These are phyloP conservation scores for Mechanitis messenoides DNA, from an alignment of 2,888 invertebrate genomes.

Conservation along the genomic window DNA sequence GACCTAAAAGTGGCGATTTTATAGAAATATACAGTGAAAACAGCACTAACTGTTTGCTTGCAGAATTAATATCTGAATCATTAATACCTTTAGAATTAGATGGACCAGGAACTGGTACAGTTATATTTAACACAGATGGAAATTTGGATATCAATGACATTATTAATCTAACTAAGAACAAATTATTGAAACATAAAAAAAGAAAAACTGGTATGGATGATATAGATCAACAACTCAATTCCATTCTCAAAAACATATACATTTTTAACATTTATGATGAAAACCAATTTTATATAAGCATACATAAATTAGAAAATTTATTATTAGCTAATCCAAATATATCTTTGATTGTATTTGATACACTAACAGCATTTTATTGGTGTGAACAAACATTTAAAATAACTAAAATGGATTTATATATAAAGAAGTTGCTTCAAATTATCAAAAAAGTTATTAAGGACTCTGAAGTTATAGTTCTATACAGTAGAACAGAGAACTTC, in stretches of 20 bases:
- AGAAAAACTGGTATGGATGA: constrained; percentile 12
- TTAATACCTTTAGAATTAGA: constrained; percentile 43
- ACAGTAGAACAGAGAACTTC: constrained; percentile 73
- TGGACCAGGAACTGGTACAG: constrained; percentile 48
- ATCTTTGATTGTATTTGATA: constrained; percentile 61
- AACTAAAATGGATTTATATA: constrained; percentile 69
- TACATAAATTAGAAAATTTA: constrained; percentile 62
- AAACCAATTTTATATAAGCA: constrained; percentile 57
- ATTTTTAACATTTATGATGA: constrained; percentile 59
- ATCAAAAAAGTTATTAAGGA: constrained; percentile 67
- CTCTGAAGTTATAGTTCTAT: constrained; percentile 69
- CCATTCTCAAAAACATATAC: constrained; percentile 44
- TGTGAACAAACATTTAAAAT: constrained; percentile 66
- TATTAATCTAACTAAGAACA: constrained; percentile 37
- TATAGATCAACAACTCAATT: constrained; percentile 34
- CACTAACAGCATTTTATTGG: constrained; percentile 73
- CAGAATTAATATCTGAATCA: constrained; percentile 55
- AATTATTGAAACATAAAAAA: constrained; percentile 26
- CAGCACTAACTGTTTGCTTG: constrained; percentile 43
- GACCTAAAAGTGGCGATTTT: constrained; percentile 49
- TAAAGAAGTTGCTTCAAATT: constrained; percentile 56
- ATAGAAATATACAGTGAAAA: constrained; percentile 55
- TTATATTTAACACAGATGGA: constrained; percentile 65
- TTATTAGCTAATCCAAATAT: constrained; percentile 53
- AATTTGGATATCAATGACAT: constrained; percentile 49